These are phyloP conservation scores for Rhagophthalmus giganteus DNA, from an alignment of 2,888 invertebrate species.

Conservation along the genomic window DNA sequence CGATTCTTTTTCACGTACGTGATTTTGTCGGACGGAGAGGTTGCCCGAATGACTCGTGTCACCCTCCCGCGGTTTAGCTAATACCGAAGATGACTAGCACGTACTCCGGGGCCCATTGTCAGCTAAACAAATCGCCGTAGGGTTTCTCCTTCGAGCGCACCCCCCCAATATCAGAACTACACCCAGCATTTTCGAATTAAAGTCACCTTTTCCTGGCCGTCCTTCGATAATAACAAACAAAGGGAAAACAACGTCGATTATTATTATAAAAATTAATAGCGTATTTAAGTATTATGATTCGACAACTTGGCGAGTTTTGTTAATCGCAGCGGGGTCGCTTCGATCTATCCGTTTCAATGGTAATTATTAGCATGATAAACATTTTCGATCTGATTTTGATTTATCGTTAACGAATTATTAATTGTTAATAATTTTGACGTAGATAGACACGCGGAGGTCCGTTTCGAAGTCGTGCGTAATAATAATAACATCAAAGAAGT, in stretches of 20 bases:
- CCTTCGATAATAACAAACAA: too few relatives aligned
- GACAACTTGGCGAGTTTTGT: slow-evolving; percentile 29
- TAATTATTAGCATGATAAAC: slow-evolving; percentile 45
- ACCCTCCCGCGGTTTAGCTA: slow-evolving; percentile 50
- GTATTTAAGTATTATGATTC: slow-evolving; percentile 31
- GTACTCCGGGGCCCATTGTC: slow-evolving; percentile 51
- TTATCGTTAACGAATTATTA: slow-evolving; percentile 23
- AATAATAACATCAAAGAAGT: slow-evolving; percentile 35
- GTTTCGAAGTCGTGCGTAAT: slow-evolving; percentile 19
- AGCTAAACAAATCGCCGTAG: slow-evolving; percentile 51
- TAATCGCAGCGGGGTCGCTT: slow-evolving; percentile 24
- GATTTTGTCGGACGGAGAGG: slow-evolving; percentile 25
- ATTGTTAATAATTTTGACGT: too few relatives aligned
- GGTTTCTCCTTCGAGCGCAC: slow-evolving; percentile 43
- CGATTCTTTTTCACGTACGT: slow-evolving; percentile 13
- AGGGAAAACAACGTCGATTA: slow-evolving; percentile 2
- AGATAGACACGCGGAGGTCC: too few relatives aligned
- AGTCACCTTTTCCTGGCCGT: too few relatives aligned
- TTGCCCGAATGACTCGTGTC: slow-evolving; percentile 51
- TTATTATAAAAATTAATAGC: slow-evolving; percentile 23
- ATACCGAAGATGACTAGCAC: slow-evolving; percentile 53
- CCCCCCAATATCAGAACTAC: slow-evolving; percentile 43
- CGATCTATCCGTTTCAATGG: slow-evolving; percentile 36
- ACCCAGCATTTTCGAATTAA: neutral
- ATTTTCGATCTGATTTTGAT: slow-evolving; percentile 29